phyloP scores from a whole-genome alignment of 2,888 invertebrate genomes.

The Lasioglossum villosulum region DNA sequence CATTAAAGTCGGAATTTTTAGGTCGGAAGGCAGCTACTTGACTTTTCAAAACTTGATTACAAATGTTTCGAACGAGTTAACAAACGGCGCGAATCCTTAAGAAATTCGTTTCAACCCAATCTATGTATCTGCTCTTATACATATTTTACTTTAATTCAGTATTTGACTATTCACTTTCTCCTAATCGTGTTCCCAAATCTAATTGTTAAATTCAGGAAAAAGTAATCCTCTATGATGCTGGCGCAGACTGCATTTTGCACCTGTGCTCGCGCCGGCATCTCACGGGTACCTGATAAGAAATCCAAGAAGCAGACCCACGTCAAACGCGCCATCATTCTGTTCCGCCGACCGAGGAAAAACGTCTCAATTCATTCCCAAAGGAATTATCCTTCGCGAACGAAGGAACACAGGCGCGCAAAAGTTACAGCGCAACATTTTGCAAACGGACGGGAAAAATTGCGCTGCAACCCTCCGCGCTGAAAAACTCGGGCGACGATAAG shows the following conservation, averaged over 20 bases:
- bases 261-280: background rate
- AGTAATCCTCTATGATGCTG: background rate
- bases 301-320: background rate
- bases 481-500: background rate
- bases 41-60: background rate
- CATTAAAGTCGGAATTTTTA: background rate
- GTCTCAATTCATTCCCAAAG: constrained; percentile 1
- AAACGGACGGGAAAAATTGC: background rate
- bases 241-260: background rate
- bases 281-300: background rate
- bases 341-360: background rate
- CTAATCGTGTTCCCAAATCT: background rate
- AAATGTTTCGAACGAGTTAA: background rate
- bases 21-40: background rate
- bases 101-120: background rate
- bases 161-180: background rate
- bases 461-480: background rate
- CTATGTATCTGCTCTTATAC: background rate
- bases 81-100: background rate
- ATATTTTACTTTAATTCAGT: too few species aligned
- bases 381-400: background rate
- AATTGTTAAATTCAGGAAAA: background rate
- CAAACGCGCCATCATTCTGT: constrained; percentile 6
- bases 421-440: background rate
- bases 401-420: background rate